Conservation (phyloP, 2,113 vertebrate genomes). For the Pan paniscus region DNA sequence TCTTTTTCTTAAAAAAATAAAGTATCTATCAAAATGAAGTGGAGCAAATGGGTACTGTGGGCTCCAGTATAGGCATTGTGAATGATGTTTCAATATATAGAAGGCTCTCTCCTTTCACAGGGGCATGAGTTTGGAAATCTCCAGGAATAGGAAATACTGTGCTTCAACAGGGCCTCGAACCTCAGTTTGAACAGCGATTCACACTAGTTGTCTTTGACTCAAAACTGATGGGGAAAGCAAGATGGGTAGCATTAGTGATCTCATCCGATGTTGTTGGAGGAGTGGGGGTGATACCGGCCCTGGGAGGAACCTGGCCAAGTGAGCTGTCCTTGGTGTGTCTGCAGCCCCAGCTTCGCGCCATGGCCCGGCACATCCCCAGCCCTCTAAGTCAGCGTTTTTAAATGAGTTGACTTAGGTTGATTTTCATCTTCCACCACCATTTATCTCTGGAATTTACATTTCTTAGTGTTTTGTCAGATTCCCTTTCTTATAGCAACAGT, state of each 20-base stretch:
- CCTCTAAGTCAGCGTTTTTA: not conserved
- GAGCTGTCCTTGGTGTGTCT: not conserved
- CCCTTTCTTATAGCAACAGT: not conserved
- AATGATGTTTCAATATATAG: fast-evolving
- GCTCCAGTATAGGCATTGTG: fast-evolving
- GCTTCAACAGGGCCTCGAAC: not conserved
- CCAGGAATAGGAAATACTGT: not conserved
- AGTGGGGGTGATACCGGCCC: fast-evolving
- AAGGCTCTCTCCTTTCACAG: not conserved
- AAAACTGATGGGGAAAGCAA: not conserved
- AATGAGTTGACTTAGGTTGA: not conserved
- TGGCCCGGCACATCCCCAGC: not conserved
- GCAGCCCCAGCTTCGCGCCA: not conserved
- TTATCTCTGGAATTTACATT: not conserved
- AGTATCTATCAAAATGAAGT: not conserved
- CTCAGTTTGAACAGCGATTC: not conserved
- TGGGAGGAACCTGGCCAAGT: not conserved
- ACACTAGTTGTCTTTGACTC: too few species aligned
- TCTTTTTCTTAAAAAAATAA: not conserved
- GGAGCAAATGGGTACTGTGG: not conserved
- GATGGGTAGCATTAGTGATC: not conserved
- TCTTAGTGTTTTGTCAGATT: not conserved
- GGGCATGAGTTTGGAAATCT: not conserved
- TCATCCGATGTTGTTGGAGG: not conserved
- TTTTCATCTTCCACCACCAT: not conserved